A percentile compares a stretch with the other conserved stretches of the same genome.
phyloP scores from a whole-genome alignment of 2,888 invertebrate species.

The Drosophila putrida region DNA sequence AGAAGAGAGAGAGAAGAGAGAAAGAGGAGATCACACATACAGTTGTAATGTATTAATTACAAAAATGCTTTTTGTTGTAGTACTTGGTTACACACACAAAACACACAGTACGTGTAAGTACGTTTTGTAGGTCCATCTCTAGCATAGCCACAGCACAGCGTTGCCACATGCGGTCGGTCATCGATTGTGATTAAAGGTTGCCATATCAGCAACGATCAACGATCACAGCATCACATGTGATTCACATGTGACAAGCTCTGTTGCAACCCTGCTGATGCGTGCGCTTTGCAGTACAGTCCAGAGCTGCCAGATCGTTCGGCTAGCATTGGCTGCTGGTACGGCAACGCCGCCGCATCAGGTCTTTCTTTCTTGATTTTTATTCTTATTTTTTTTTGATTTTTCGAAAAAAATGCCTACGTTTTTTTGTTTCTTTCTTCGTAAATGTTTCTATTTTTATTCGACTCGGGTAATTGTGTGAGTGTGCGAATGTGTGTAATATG shows the following conservation, averaged over 20 bases:
- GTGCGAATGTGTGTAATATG: conserved; percentile 4
- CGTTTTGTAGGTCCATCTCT: conserved; percentile 54
- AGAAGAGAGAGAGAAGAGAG: conserved; percentile 79
- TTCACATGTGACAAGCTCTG: conserved; percentile 20
- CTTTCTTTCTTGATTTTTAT: not conserved
- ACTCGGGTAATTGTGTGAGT: conserved; percentile 40
- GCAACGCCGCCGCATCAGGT: conserved; percentile 50
- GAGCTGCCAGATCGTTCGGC: conserved; percentile 31
- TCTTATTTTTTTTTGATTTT: no score
- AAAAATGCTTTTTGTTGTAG: conserved; percentile 66
- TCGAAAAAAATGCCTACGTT: conserved; percentile 59
- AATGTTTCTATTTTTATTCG: conserved; percentile 78
- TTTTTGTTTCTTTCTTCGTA: conserved; percentile 74
- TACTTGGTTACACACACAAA: conserved; percentile 73
- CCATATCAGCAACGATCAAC: not conserved
- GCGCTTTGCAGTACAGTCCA: conserved; percentile 31
- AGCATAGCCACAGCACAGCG: conserved; percentile 12
- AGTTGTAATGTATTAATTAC: conserved; percentile 79
- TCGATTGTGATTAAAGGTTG: no score
- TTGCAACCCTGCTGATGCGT: conserved; percentile 37
- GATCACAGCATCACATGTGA: conserved; percentile 2
- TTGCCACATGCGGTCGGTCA: conserved; percentile 17
- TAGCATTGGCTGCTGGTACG: conserved; percentile 10
- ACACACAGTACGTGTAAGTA: conserved; percentile 72
- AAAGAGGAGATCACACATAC: conserved; percentile 81